Conservation (phyloP, 2,797 vertebrate species). For the Oryzias dopingdopingensis region DNA sequence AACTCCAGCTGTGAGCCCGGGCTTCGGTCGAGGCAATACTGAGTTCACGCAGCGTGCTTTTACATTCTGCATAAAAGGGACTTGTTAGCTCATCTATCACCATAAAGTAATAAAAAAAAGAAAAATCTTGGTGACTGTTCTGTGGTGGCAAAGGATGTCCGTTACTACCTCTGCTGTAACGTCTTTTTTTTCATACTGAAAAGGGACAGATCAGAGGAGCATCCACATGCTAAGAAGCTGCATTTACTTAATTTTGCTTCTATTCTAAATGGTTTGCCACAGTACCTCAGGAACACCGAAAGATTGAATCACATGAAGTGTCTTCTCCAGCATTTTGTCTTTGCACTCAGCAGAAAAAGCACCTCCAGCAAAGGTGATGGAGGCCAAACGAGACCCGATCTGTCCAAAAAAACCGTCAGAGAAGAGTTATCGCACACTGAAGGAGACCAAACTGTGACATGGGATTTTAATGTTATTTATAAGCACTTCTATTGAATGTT, state of each 20-base stretch:
- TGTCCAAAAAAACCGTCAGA: slow-evolving; percentile 12
- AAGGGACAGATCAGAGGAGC: no score
- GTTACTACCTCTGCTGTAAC: background rate
- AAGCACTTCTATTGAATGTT: slow-evolving; percentile 33
- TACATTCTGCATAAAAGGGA: background rate
- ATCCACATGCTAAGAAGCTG: no score
- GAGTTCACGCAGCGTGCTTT: background rate
- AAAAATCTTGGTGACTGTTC: background rate
- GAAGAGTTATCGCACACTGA: slow-evolving; percentile 1
- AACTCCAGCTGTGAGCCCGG: background rate
- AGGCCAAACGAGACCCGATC: background rate
- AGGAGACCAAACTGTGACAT: slow-evolving; percentile 12
- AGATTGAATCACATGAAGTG: no score
- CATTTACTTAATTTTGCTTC: no score
- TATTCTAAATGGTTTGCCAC: no score
- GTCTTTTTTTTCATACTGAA: no score
- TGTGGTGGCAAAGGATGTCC: background rate
- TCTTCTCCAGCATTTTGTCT: no score
- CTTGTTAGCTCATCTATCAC: background rate
- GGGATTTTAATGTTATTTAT: slow-evolving; percentile 42
- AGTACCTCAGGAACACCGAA: slow-evolving; percentile 49
- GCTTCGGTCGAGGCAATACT: background rate
- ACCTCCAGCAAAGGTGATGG: slow-evolving; percentile 20
- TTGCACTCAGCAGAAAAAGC: no score
- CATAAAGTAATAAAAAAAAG: background rate